A percentile compares a stretch with the other conserved stretches of the same genome.
These are phyloP conservation scores for Sinocyclocheilus grahami DNA, from an alignment of 2,113 vertebrate species.

Conservation along the genomic window DNA sequence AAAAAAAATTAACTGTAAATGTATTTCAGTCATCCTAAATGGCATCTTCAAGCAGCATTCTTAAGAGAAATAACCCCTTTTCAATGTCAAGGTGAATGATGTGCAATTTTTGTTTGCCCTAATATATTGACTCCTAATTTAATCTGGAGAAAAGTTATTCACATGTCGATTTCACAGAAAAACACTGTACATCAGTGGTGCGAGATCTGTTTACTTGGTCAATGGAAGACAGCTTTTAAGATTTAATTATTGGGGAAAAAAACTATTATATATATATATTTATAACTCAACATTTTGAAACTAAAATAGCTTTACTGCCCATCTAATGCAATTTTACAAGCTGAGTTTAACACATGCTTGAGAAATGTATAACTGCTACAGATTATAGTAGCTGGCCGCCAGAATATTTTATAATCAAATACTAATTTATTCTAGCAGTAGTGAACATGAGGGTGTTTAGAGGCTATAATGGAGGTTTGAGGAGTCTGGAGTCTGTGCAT, in stretches of 20 bases:
- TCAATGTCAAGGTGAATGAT: not conserved
- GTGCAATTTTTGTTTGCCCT: not conserved
- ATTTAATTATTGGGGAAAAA: no score
- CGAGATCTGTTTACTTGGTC: no score
- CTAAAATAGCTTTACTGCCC: not conserved
- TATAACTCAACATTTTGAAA: not conserved
- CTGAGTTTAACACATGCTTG: constrained; percentile 2
- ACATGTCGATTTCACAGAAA: not conserved
- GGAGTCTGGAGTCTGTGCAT: constrained; percentile 35
- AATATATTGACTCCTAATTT: not conserved
- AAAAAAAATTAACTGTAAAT: not conserved
- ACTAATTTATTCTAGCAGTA: constrained; percentile 27
- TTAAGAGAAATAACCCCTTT: not conserved
- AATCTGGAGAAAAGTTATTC: not conserved
- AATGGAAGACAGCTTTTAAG: no score
- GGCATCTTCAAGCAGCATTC: constrained; percentile 12
- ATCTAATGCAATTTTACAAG: not conserved
- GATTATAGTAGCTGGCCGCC: not conserved
- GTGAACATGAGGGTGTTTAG: constrained; percentile 12
- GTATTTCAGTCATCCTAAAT: not conserved
- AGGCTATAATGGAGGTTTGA: not conserved
- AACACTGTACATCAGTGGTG: no score
- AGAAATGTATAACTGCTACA: not conserved
- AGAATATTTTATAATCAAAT: constrained; percentile 6
- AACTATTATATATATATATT: no score